Evolutionary conservation across 2,888 invertebrate species (phyloP), one percentile per base, ranked within the genome.

Genomic region (Amphimallon solstitiale): DNA sequence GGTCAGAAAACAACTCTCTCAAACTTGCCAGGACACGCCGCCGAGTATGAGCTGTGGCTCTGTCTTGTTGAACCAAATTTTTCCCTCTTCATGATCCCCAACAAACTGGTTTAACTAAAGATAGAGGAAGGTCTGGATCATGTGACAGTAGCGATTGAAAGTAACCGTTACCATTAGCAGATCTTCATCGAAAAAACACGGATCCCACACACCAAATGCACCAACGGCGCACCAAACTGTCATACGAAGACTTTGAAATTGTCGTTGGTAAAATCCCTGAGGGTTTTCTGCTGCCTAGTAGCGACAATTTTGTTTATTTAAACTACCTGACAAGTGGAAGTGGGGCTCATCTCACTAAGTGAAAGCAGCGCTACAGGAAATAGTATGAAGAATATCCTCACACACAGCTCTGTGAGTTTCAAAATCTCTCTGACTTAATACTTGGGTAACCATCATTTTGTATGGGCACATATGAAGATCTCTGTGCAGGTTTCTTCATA

Each of bases 271-370:
- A 15, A 71, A 29, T 59, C 70, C 51, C 14, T 63, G 45, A 15
- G 69, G 69, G 63, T 72, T 72, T 9, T 21, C 59, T 23, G 2
- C 23, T 17, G 68, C 37, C 70, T 70, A 71, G 60, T 71, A 70
- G 37, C 63, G 70, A 52, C 62, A 68, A 67, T 74, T 74, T 61
- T 73, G 70, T 46, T 71, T 70, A 49, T 74, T 73, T 7, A 73
- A 69, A 40, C 10, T 17, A 5, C 70, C 71, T 46, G 63, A 46
- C 52, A 72, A 37, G 40, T 72, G 66, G 48, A 70, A 71, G 63
- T 72, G 72, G 10, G 68, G 64, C 52, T 71, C 65, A 23, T 71
- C 68, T 34, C 52, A 59, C 49, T 17, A 46, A 46, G 59, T 40
- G 48, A 62, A 17, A 38, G 15, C n/a, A 12, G 38, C 38, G 15